Conservation (phyloP, 1,140 invertebrate genomes). For the Chionoecetes opilio region DNA sequence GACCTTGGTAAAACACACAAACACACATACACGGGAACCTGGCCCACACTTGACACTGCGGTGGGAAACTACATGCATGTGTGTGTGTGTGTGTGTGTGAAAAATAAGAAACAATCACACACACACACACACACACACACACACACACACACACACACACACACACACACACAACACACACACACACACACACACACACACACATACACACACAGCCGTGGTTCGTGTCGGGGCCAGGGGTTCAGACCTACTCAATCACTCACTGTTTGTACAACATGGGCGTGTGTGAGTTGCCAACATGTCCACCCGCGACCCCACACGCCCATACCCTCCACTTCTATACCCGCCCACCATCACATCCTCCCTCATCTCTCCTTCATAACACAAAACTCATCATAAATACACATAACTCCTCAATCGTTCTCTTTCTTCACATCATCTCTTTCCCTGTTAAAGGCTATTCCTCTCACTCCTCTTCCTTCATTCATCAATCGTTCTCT, state of each 20-base stretch:
- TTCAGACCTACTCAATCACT: constrained; percentile 54
- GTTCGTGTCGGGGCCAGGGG: constrained; percentile 30
- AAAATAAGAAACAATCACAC: constrained; percentile 13
- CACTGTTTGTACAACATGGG: constrained; percentile 58
- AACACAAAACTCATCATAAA: background rate
- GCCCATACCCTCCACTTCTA: background rate
- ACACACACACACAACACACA: too few species aligned
- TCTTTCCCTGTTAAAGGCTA: background rate
- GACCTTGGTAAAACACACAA: constrained; percentile 1
- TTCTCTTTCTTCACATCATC: background rate
- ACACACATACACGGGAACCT: background rate
- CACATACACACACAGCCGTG: background rate
- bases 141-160: background rate
- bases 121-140: constrained; percentile 44
- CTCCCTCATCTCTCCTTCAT: background rate
- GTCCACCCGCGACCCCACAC: constrained; percentile 32
- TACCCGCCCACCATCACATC: background rate
- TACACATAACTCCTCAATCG: background rate
- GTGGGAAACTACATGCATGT: background rate
- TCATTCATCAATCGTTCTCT: too few species aligned
- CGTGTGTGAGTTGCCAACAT: constrained; percentile 28
- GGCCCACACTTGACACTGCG: background rate
- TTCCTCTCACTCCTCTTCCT: background rate
- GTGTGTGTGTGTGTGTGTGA: constrained; percentile 49
- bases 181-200: background rate